These are phyloP conservation scores for Micromesistius poutassou DNA, from an alignment of 2,797 vertebrate species.

Conservation along the genomic window DNA sequence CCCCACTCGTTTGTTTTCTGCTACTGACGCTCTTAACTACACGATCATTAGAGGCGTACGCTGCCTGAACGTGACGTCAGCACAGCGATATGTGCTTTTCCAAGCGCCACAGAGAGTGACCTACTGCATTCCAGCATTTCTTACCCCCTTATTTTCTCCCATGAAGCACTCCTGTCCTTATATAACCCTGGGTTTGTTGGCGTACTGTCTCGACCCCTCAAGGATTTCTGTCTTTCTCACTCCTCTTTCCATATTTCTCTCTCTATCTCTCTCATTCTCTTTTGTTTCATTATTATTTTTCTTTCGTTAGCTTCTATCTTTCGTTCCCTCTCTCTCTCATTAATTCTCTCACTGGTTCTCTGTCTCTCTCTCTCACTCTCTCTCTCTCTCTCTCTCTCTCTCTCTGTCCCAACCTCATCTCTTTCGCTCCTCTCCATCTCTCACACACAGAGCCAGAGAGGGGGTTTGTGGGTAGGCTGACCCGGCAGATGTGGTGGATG, in stretches of 20 bases:
- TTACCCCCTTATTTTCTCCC: slow-evolving; percentile 44
- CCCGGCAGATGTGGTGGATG: background rate
- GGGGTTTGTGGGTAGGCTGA: background rate
- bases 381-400: slow-evolving; percentile 23
- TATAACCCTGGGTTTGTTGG: slow-evolving; percentile 59
- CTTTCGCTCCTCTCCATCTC: background rate
- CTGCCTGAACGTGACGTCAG: slow-evolving; percentile 62
- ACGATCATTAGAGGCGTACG: slow-evolving; percentile 11
- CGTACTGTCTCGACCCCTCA: slow-evolving; percentile 24
- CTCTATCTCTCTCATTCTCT: slow-evolving; percentile 6
- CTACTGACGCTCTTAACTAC: background rate
- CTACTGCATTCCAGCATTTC: slow-evolving; percentile 44
- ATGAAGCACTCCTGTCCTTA: slow-evolving; percentile 66
- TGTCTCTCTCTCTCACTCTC: slow-evolving; percentile 23
- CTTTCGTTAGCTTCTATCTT: slow-evolving; percentile 13
- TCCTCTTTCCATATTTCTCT: slow-evolving; percentile 31
- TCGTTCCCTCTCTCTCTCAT: no score
- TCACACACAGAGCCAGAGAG: background rate
- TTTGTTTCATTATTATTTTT: no score
- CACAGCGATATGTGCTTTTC: slow-evolving; percentile 14
- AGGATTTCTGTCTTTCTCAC: slow-evolving; percentile 14
- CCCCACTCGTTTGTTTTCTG: no score
- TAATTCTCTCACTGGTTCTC: background rate
- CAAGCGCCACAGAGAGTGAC: background rate
- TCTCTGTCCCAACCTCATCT: background rate